These are phyloP conservation scores for Hyalella azteca DNA, from an alignment of 2,888 invertebrate genomes.

Conservation along the genomic window DNA sequence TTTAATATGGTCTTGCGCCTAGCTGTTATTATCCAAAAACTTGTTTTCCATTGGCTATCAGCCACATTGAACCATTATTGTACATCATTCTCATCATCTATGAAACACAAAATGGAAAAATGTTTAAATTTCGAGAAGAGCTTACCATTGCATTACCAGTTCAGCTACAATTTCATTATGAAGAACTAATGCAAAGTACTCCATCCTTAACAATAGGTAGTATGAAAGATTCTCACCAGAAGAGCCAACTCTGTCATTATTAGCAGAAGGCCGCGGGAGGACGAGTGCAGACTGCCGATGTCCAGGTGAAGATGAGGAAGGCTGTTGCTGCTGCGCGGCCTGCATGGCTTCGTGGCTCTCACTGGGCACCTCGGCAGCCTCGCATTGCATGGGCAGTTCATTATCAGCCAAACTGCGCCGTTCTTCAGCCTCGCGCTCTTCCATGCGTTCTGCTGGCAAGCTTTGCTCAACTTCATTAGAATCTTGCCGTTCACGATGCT, in stretches of 20 bases:
- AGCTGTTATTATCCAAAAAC: background rate
- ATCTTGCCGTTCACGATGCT: conserved; percentile 44
- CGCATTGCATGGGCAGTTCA: conserved; percentile 40
- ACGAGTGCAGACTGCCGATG: conserved; percentile 44
- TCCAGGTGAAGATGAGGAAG: conserved; percentile 40
- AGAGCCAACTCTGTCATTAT: conserved; percentile 23
- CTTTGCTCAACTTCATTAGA: conserved; percentile 38
- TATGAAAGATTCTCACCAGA: background rate
- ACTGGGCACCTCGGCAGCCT: conserved; percentile 30
- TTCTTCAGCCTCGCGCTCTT: conserved; percentile 45
- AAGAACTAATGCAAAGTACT: background rate
- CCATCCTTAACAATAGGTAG: too few relatives aligned
- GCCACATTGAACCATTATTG: background rate
- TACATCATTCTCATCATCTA: too few relatives aligned
- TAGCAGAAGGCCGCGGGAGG: conserved; percentile 1
- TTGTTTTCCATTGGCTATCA: background rate
- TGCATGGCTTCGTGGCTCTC: background rate
- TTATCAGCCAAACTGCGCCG: conserved; percentile 40
- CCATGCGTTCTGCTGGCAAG: conserved; percentile 38
- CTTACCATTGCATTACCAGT: too few relatives aligned
- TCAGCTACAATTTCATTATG: too few relatives aligned
- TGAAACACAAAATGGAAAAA: too few relatives aligned
- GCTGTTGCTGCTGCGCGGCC: conserved; percentile 37
- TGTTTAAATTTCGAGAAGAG: too few relatives aligned
- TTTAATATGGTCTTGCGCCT: background rate